Percentiles rank a stretch among this genome's conserved stretches.
phyloP scores from a whole-genome alignment of 23 tunicate genomes.

The Phallusia fumigata region DNA sequence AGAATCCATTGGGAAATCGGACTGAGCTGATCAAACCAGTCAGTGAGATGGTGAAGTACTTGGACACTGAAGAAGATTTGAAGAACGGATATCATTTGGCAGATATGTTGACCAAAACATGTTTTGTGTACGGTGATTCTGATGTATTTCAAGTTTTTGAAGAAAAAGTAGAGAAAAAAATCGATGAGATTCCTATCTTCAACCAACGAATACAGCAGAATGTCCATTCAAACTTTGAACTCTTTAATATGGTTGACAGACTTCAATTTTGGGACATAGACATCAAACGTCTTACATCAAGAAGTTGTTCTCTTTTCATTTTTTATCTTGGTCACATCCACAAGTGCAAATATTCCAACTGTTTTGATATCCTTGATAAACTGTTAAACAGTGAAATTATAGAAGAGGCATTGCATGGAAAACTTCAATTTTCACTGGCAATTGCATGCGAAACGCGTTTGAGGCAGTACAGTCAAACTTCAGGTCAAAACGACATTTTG shows the following conservation, averaged over 20 bases:
- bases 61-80: no score
- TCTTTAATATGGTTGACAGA: neutral
- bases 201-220: neutral
- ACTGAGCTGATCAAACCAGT: no score
- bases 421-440: neutral
- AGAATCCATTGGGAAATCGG: no score
- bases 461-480: neutral
- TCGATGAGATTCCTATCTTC: neutral
- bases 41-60: no score
- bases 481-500: neutral
- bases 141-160: neutral
- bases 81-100: no score
- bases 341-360: neutral
- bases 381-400: neutral
- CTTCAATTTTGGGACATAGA: neutral
- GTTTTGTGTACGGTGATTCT: constrained; percentile 36
- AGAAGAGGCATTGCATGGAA: no score
- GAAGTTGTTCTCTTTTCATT: neutral
- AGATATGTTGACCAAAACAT: constrained; percentile 38
- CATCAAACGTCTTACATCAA: neutral
- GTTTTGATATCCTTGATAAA: neutral
- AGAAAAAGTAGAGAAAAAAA: neutral
- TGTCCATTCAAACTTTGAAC: neutral
- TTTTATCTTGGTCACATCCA: neutral
- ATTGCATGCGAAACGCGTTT: neutral